Percentiles rank a stretch among this genome's conserved stretches.
Conservation (phyloP, 1,140 invertebrate species). For the Philaenus spumarius region DNA sequence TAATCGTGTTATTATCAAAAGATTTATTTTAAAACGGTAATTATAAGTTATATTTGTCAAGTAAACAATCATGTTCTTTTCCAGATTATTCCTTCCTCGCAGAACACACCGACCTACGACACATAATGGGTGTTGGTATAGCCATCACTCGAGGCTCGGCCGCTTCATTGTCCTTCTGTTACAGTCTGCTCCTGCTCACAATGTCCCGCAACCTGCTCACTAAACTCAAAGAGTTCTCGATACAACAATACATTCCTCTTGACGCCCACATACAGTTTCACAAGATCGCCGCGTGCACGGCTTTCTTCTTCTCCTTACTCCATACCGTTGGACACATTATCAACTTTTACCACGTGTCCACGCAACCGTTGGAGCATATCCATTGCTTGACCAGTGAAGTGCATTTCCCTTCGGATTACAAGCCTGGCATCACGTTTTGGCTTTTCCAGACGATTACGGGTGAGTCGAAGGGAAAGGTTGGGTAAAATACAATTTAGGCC, state of each 20-base stretch:
- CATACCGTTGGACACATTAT: slow-evolving; percentile 95
- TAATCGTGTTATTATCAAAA: slow-evolving; percentile 7
- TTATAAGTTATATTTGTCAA: neutral
- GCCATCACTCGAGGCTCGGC: slow-evolving; percentile 95
- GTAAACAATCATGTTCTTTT: slow-evolving; percentile 30
- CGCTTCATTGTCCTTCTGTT: slow-evolving; percentile 93
- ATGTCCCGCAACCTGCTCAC: slow-evolving; percentile 97
- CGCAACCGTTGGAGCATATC: slow-evolving; percentile 90
- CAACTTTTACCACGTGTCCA: slow-evolving; percentile 98
- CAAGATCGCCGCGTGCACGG: slow-evolving; percentile 96
- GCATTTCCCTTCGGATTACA: slow-evolving; percentile 85
- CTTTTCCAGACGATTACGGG: slow-evolving; percentile 92
- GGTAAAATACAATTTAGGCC: no score
- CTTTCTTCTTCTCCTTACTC: slow-evolving; percentile 86
- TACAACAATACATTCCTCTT: slow-evolving; percentile 96
- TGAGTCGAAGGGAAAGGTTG: no score
- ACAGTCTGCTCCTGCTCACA: slow-evolving; percentile 87
- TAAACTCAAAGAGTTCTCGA: slow-evolving; percentile 91
- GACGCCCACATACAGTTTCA: slow-evolving; percentile 98
- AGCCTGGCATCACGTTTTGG: slow-evolving; percentile 89
- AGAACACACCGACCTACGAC: slow-evolving; percentile 92
- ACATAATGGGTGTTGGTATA: slow-evolving; percentile 98
- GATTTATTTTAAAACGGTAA: slow-evolving; percentile 2
- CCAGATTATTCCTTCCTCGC: slow-evolving; percentile 91
- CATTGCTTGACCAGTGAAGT: slow-evolving; percentile 93